phyloP scores from a whole-genome alignment of 30 jellyfish, hydroid and myxozoan species.

The Rhopilema esculentum region DNA sequence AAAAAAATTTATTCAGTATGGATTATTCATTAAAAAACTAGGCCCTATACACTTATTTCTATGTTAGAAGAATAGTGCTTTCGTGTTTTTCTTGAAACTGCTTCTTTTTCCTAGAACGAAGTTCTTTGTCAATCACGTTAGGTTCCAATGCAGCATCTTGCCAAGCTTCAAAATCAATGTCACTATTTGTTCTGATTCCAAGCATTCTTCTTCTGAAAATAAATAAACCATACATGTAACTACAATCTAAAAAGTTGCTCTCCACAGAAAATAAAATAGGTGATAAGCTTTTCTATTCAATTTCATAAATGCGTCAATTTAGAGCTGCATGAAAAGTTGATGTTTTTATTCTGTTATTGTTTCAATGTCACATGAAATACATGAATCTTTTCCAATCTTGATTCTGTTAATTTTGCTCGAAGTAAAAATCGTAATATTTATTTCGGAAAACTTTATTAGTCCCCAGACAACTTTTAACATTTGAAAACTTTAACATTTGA shows the following conservation, averaged over 20 bases:
- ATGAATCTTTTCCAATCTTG: too few species aligned
- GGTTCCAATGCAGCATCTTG: slow-evolving; percentile 18
- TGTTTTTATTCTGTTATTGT: too few species aligned
- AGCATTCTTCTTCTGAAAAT: slow-evolving; percentile 38
- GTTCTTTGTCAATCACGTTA: slow-evolving; percentile 39
- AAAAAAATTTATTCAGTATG: too few species aligned
- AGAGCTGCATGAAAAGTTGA: not conserved
- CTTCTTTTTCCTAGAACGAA: slow-evolving; percentile 36
- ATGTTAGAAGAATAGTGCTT: slow-evolving; percentile 41
- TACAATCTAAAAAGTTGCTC: not conserved
- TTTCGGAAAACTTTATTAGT: too few species aligned
- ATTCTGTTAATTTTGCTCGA: too few species aligned
- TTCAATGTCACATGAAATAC: too few species aligned
- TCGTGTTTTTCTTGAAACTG: slow-evolving; percentile 47
- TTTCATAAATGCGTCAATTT: too few species aligned
- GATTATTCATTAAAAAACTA: not conserved
- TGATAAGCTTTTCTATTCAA: too few species aligned
- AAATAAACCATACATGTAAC: not conserved
- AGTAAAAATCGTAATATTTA: too few species aligned
- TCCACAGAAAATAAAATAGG: too few species aligned
- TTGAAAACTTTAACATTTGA: too few species aligned
- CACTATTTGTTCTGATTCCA: slow-evolving; percentile 41
- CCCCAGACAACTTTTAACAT: too few species aligned
- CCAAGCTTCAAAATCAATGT: slow-evolving; percentile 69
- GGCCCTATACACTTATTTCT: not conserved